Evolutionary conservation across 2,888 invertebrate genomes (phyloP).

Genomic region (Gonocerus acuteangulatus): DNA sequence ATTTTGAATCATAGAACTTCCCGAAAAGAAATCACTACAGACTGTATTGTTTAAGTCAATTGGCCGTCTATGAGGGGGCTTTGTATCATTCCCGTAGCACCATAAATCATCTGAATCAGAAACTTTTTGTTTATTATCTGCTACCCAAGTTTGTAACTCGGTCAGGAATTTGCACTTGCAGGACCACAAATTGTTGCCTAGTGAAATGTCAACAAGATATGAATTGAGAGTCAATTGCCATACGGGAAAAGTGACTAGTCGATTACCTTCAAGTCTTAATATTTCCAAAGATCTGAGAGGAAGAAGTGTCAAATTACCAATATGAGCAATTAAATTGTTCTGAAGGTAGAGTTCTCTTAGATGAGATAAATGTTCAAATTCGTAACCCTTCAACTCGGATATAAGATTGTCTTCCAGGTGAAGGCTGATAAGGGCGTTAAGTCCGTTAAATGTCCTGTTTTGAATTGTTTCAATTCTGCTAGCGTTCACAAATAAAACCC

Average conservation of each 20-base stretch:
- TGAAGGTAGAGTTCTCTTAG: constrained; percentile 77
- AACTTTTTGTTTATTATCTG: constrained; percentile 71
- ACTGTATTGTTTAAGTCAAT: constrained; percentile 77
- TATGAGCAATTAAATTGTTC: constrained; percentile 70
- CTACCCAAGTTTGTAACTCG: constrained; percentile 69
- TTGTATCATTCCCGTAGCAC: constrained; percentile 69
- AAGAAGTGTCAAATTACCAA: constrained; percentile 71
- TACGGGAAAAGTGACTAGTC: constrained; percentile 68
- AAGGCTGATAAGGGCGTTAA: constrained; percentile 67
- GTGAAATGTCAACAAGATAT: constrained; percentile 63
- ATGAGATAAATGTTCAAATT: constrained; percentile 72
- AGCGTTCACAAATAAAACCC: constrained; percentile 74
- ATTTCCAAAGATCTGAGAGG: constrained; percentile 70
- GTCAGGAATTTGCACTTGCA: constrained; percentile 81
- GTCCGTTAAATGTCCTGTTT: constrained; percentile 83
- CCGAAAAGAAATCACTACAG: constrained; percentile 78
- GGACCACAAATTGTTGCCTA: constrained; percentile 81
- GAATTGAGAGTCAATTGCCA: constrained; percentile 65
- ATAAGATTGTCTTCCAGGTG: constrained; percentile 82
- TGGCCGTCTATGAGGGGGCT: constrained; percentile 67
- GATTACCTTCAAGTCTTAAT: constrained; percentile 76
- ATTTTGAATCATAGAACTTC: constrained; percentile 72
- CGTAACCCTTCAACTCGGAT: constrained; percentile 68
- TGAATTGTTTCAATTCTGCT: constrained; percentile 77
- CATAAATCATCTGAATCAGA: constrained; percentile 70